Base-by-base conservation (phyloP, 1,140 invertebrate species). In the Cyclina sinensis region DNA sequence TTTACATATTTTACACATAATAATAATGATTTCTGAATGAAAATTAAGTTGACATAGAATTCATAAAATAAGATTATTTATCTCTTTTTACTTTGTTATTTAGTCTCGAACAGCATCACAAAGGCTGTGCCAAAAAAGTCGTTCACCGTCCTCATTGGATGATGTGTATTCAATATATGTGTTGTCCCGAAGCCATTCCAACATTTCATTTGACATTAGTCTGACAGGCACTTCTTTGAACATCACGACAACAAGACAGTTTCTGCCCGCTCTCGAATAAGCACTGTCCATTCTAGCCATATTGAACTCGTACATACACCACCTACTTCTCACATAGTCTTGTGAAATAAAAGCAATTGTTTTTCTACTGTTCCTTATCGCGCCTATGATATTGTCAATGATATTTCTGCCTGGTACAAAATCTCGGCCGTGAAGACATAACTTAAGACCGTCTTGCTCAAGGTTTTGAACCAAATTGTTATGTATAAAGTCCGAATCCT, bases 271-370 rank as follows among this genome's bases (percentile, higher is more conserved):
- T 32, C 46, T 46, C 32, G n/a, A 89, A n/a, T 32, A 92, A 30
- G 73, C 82, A 80, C 51, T 81, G 37, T 68, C 93, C 93, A 94
- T 24, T 88, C 73, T 37, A 21, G 92, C 92, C 90, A 93, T 94
- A 87, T 97, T 96, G 21, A 96, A 96, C 92, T 97, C 97, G 96
- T 97, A 97, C 68, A 96, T 91, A 92, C 97, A 97, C 97, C 97
- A 97, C 32, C 97, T 96, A 24, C 90, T 92, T 51, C 76, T 62
- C 14, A 90, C 32, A 59, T 91, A 93, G 14, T 88, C 79, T 14
- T 91, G 83, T 46, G 91, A 91, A 32, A 94, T 24, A 12, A 94
- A 65, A 24, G 92, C 32, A 46, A 94, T 21, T 9, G 91, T 90
- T 46, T 91, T 90, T 46, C 85, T 83, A 62, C 93, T 93, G 51